Evolutionary conservation across 2,888 invertebrate species (phyloP), one percentile per base, ranked within the genome.

Genomic region (Abscondita cerata): DNA sequence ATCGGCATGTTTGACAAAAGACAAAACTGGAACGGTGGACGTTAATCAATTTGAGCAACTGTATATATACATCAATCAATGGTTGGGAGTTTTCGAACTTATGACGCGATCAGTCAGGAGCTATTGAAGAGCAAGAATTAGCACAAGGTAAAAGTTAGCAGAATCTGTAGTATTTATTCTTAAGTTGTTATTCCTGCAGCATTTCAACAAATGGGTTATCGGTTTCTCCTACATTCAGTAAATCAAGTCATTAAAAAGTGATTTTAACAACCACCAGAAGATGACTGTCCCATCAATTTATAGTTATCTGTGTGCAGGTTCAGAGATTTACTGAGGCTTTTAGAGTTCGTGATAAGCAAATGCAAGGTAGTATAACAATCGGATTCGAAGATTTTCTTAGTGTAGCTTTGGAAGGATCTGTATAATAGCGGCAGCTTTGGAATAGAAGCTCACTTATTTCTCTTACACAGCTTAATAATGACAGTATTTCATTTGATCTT

Each of bases 261-360:
- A 93, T 78, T 80, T 87, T 0, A 82, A 82, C 61, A 83, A 83
- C 64, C 85, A 83, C 63, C 85, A 84, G 66, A 86, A 85, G 72
- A 85, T 89, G 63, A 90, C 93, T 0, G 90, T 96, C 36, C n/a
- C 96, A 96, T 80, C 88, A 89, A 71, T 96, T 96, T 76, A 95
- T 96, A 70, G 92, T 95, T 36, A 78, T 92, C 9, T 95, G 95
- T 78, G 91, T 96, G 8, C 92, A 95, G 82, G 87, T 96, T 66
- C 95, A 95, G 76, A 88, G 90, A 65, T 92, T 93, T 68, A 94
- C 90, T 31, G 96, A 96, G 76, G 92, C 93, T 16, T 97, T 97
- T 78, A 84, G 90, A 73, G 83, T 84, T 56, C 87, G 91, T 53
- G 96, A 97, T 77, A 84, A 86, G 0, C 89, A 92, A 69, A 87